Base-by-base conservation (phyloP, 2,113 vertebrate species). In the Loxodonta africana region DNA sequence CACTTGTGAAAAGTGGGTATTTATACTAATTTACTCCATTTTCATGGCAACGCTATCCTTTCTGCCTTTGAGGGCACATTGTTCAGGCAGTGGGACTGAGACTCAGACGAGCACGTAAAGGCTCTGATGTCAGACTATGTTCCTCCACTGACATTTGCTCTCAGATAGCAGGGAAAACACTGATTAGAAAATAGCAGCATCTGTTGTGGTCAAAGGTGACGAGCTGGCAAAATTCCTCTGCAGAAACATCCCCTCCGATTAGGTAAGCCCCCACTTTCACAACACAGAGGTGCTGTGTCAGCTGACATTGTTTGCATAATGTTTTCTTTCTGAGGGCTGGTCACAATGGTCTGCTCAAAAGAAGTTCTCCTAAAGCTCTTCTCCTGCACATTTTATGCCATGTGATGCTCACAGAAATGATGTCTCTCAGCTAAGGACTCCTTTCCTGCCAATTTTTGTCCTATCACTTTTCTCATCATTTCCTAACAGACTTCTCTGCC, bases 171-270 rank as follows among this genome's bases (percentile, higher is more conserved):
- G 53, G 28, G 94, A 65, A 97, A 98, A 97, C 90, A 94, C 57
- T 69, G 90, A 94, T 96, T n/a, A 60, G 73, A 96, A 96, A 93
- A 77, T 44, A 95, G 65, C 92, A 98, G 93, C 97, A 80, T 97
- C 95, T 98, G 97, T 82, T 74, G 62, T 88, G 96, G 97, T 97
- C 97, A 98, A 96, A 98, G 97, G 94, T 95, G 92, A 95, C 0
- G 21, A 89, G 51, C 78, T 95, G 96, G 86, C 88, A 90, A 95
- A 78, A 92, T 95, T 88, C 82, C 87, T 60, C 28, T 26, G 93
- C 46, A 67, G 77, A 80, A 88, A 73, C 69, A 48, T 74, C 80
- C 84, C 78, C n/a, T 90, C 25, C 88, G 87, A 81, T 87, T 91
- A 83, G 92, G 53, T 48, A 77, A 96, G 78, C 57, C 80, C 77